Evolutionary conservation across 2,888 invertebrate species (phyloP).

Genomic region (Dryadula phaetusa): DNA sequence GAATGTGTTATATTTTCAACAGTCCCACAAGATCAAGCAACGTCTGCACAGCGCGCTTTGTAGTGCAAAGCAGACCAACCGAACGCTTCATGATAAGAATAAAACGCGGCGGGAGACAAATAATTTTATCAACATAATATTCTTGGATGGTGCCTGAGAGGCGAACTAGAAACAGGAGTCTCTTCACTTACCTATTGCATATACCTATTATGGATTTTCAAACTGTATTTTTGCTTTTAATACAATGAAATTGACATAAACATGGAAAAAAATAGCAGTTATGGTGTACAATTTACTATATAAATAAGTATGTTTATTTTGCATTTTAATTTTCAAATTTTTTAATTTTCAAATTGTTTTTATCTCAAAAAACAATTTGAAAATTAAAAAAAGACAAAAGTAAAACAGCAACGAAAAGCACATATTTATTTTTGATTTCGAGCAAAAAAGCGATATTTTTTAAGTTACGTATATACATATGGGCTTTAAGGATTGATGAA

Average conservation of each 20-base stretch:
- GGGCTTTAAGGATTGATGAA: background rate
- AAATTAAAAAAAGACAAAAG: background rate
- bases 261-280: background rate
- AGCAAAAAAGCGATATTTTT: background rate
- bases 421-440: background rate
- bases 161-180: constrained; percentile 15
- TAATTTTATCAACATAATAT: constrained; percentile 46
- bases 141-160: constrained; percentile 33
- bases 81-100: constrained; percentile 66
- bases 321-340: no score
- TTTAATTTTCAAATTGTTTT: no score
- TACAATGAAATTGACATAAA: background rate
- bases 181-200: constrained; percentile 11
- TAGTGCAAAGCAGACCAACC: constrained; percentile 61
- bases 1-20: constrained; percentile 64
- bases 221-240: background rate
- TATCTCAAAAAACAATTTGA: no score
- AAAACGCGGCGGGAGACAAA: constrained; percentile 60
- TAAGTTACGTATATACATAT: background rate
- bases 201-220: background rate
- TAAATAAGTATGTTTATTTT: no score
- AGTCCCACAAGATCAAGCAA: constrained; percentile 62
- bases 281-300: no score
- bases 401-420: background rate
- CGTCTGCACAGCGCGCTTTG: constrained; percentile 61